Conservation (phyloP, 2,113 vertebrate species). For the Paradoxurus hermaphroditus region DNA sequence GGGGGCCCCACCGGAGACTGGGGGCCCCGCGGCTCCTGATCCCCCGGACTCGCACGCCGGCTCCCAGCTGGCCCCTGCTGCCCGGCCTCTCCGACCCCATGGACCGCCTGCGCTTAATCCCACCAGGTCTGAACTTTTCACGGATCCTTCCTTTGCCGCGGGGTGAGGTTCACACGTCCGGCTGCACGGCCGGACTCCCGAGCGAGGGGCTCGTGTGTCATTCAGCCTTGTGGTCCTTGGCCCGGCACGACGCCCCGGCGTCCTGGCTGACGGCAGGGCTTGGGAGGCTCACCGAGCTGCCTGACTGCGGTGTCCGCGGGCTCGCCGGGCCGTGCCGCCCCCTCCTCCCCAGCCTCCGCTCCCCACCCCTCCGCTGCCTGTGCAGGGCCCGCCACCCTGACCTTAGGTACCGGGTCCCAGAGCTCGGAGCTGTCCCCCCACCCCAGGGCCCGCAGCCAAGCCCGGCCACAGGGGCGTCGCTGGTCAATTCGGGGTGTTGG, state of each 20-base stretch:
- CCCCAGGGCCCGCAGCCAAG: neutral
- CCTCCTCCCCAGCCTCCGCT: rapidly evolving
- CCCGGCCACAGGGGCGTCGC: too few species aligned
- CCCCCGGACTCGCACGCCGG: neutral
- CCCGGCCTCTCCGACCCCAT: too few species aligned
- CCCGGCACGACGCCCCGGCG: neutral
- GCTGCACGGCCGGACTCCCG: too few species aligned
- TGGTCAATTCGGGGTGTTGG: neutral
- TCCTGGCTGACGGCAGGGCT: neutral
- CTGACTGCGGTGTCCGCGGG: rapidly evolving
- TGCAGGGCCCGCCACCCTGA: neutral
- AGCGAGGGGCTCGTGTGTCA: neutral
- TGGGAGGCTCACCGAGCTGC: neutral
- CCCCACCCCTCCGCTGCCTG: neutral
- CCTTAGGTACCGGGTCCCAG: neutral
- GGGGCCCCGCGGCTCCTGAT: neutral
- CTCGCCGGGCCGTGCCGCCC: rapidly evolving
- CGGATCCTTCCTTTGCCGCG: neutral
- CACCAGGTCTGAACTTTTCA: too few species aligned
- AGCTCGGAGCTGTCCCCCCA: neutral
- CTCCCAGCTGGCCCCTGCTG: neutral
- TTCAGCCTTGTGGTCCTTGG: neutral
- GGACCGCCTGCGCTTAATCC: rapidly evolving
- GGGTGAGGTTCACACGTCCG: neutral
- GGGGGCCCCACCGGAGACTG: neutral